These are phyloP conservation scores for Omphaloscelis lunosa DNA, from an alignment of 2,888 invertebrate genomes.

Conservation along the genomic window DNA sequence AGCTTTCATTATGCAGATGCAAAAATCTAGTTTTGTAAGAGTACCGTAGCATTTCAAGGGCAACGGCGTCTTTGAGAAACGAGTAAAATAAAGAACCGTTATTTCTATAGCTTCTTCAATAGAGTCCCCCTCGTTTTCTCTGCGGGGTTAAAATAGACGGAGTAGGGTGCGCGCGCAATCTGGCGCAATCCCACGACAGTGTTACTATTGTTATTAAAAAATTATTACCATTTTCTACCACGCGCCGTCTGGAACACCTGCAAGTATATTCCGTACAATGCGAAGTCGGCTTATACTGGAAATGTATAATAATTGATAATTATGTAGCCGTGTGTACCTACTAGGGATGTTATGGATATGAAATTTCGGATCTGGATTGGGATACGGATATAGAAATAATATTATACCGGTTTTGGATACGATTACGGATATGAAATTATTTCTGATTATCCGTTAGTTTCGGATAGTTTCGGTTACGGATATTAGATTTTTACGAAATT, in stretches of 20 bases:
- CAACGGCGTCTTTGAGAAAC: slow-evolving; percentile 2
- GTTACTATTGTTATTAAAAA: slow-evolving; percentile 50
- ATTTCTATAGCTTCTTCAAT: slow-evolving; percentile 35
- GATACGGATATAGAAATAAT: too few relatives aligned
- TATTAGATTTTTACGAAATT: too few relatives aligned
- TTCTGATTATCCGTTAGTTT: too few relatives aligned
- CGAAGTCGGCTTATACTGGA: too few relatives aligned
- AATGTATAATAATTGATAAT: too few relatives aligned
- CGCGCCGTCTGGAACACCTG: slow-evolving; percentile 60
- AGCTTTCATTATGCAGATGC: background rate
- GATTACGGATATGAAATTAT: too few relatives aligned
- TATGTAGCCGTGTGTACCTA: too few relatives aligned
- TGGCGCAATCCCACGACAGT: slow-evolving; percentile 46
- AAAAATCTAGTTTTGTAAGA: slow-evolving; percentile 28
- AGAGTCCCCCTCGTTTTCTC: slow-evolving; percentile 38
- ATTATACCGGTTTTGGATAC: too few relatives aligned
- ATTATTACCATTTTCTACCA: slow-evolving; percentile 63
- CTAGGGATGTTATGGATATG: too few relatives aligned
- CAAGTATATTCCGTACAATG: background rate
- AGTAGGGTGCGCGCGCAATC: slow-evolving; percentile 55
- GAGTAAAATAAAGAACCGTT: slow-evolving; percentile 52
- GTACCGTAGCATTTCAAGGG: slow-evolving; percentile 9
- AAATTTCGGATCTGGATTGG: too few relatives aligned
- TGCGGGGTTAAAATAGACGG: slow-evolving; percentile 30
- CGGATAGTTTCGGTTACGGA: too few relatives aligned